These are phyloP conservation scores for Callopanchax toddi DNA, from an alignment of 2,113 vertebrate species.

Conservation along the genomic window DNA sequence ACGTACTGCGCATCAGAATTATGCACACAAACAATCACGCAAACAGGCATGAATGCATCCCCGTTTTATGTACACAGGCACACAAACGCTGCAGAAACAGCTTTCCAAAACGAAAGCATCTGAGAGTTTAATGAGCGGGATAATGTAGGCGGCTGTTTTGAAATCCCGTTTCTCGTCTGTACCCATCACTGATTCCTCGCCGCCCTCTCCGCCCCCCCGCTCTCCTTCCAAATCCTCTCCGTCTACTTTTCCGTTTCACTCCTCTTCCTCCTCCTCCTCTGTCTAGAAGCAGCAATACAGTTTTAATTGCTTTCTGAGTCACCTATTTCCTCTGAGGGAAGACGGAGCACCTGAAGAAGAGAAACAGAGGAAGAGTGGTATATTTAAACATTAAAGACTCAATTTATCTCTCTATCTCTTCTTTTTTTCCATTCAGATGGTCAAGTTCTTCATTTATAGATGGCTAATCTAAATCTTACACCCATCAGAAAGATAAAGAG, in stretches of 20 bases:
- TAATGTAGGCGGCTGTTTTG: constrained; percentile 58
- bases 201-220: constrained; percentile 29
- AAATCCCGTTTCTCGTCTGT: constrained; percentile 47
- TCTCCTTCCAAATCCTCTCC: constrained; percentile 45
- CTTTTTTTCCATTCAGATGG: neutral
- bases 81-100: constrained; percentile 39
- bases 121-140: constrained; percentile 58
- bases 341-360: constrained; percentile 25
- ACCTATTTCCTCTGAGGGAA: constrained; percentile 58
- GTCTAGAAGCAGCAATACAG: constrained; percentile 60
- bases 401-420: neutral
- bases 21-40: constrained; percentile 3
- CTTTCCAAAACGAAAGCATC: constrained; percentile 39
- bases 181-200: constrained; percentile 37
- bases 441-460: constrained; percentile 8
- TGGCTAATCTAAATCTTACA: too few relatives aligned
- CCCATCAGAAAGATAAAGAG: too few relatives aligned
- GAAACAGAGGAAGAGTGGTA: constrained; percentile 22
- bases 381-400: constrained; percentile 50
- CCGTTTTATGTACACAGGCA: constrained; percentile 27
- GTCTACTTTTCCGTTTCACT: constrained; percentile 42
- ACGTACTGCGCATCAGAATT: constrained; percentile 37
- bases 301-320: constrained; percentile 77
- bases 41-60: constrained; percentile 21
- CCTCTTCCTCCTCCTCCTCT: constrained; percentile 45